These are phyloP conservation scores for Magallana gigas DNA, from an alignment of 1,140 invertebrate genomes.

Conservation along the genomic window DNA sequence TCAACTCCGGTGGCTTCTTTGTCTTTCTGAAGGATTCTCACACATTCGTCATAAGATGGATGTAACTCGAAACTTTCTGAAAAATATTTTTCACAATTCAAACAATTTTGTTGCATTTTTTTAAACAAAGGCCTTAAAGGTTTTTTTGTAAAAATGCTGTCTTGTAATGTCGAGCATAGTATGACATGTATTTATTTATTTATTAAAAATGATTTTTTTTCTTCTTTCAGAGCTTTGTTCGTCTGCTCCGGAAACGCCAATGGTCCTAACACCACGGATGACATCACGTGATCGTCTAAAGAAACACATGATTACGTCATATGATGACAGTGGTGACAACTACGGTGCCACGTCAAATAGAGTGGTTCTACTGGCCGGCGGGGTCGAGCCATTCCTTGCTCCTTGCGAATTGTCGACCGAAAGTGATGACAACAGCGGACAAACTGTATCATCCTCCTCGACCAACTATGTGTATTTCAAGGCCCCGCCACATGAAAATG, in stretches of 20 bases:
- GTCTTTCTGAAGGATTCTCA: background rate
- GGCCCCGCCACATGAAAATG: background rate
- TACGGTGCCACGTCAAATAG: background rate
- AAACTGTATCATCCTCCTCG: slow-evolving; percentile 25
- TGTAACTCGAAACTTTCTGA: background rate
- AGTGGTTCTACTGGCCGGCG: background rate
- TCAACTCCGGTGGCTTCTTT: slow-evolving; percentile 3
- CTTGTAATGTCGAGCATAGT: too few species aligned
- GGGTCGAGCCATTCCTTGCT: background rate
- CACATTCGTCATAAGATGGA: background rate
- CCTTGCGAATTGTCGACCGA: background rate
- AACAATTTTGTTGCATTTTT: background rate
- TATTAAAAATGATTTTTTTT: background rate
- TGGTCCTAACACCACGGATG: background rate
- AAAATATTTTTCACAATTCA: background rate
- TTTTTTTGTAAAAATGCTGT: too few species aligned
- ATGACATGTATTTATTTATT: too few species aligned
- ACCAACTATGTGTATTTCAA: slow-evolving; percentile 41
- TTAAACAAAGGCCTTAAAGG: too few species aligned
- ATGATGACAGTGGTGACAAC: slow-evolving; percentile 16
- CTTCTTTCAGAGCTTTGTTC: background rate
- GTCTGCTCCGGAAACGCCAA: slow-evolving; percentile 36
- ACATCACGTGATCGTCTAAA: slow-evolving; percentile 38
- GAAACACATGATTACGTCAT: slow-evolving; percentile 42
- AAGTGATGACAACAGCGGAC: slow-evolving; percentile 28